Evolutionary conservation across 2,888 invertebrate genomes (phyloP), one percentile per base, ranked within the genome.

Genomic region (Camponotus fellah): DNA sequence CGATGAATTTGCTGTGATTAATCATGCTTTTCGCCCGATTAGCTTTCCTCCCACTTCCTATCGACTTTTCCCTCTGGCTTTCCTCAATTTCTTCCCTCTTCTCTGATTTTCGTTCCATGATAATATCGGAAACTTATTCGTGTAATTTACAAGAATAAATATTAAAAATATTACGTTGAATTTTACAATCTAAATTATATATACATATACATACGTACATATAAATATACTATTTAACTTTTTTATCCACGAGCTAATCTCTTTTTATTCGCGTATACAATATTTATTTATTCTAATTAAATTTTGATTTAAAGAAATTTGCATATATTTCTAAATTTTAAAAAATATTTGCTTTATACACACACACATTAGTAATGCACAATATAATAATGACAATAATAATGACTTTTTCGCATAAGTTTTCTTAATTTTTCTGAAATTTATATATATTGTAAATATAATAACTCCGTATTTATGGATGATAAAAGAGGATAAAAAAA

Each of bases 1-100:
- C 90, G 91, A 90, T 89, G 89, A 93, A 93, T 93, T 93, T 89
- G 56, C 84, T 84, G 91, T 93, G 93, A 93, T 93, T 93, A 93
- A 93, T 92, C 91, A 92, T 91, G 93, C 93, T 93, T 92, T 92
- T 91, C 91, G 91, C 90, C 89, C 91, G 93, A 93, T 93, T 93
- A 93, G 92, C 92, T 91, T 82, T 87, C 76, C 89, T 68, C 40
- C 66, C n/a, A 9, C 34, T 26, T 60, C 46, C 34, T n/a, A 2
- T 58, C 77, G 76, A 84, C 21, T 46, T 71, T 71, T 49, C 56
- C 34, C 43, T 49, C 62, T 80, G 68, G 58, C 46, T 83, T 71
- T 34, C 68, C 37, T 21, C 56, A 66, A 79, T 40, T 9, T 37
- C 32, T 40, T 46, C 34, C 17, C 14, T 37, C 6, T 77, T n/a